Evolutionary conservation across 2,797 vertebrate genomes (phyloP).

Genomic region (Buceros bicornis): DNA sequence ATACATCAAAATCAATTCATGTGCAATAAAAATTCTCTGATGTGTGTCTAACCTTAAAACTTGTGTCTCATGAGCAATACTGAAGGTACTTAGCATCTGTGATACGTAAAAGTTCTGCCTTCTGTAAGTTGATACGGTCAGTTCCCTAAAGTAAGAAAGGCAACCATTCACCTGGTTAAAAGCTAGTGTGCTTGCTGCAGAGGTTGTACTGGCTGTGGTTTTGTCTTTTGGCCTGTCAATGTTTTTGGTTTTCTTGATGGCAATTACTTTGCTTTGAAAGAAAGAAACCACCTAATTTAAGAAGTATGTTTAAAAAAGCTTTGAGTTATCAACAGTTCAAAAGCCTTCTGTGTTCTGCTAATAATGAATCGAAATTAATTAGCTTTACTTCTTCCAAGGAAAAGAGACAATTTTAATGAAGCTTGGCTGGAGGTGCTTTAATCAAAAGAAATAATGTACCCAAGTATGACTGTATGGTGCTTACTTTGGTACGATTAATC

Average conservation of each 20-base stretch:
- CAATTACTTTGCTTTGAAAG: neutral
- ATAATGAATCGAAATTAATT: conserved; percentile 39
- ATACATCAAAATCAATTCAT: neutral
- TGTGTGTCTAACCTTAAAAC: neutral
- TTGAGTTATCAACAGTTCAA: neutral
- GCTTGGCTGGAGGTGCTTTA: conserved; percentile 21
- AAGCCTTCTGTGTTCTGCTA: conserved; percentile 35
- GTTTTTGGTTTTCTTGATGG: conserved; percentile 2
- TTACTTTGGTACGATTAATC: conserved; percentile 27
- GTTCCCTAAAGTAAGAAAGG: neutral
- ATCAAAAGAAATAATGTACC: neutral
- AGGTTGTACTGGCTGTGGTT: neutral
- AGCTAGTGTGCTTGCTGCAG: neutral
- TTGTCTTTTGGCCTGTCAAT: neutral
- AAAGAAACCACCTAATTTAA: neutral
- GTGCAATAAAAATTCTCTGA: neutral
- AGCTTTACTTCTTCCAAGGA: neutral
- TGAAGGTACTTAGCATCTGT: neutral
- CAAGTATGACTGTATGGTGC: neutral
- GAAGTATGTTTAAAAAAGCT: neutral
- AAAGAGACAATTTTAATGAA: neutral
- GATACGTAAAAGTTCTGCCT: neutral
- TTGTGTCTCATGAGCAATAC: neutral
- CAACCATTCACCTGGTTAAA: neutral
- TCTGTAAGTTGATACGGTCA: neutral